Evolutionary conservation across 2,888 invertebrate species (phyloP).

Genomic region (Trichogramma evanescens): DNA sequence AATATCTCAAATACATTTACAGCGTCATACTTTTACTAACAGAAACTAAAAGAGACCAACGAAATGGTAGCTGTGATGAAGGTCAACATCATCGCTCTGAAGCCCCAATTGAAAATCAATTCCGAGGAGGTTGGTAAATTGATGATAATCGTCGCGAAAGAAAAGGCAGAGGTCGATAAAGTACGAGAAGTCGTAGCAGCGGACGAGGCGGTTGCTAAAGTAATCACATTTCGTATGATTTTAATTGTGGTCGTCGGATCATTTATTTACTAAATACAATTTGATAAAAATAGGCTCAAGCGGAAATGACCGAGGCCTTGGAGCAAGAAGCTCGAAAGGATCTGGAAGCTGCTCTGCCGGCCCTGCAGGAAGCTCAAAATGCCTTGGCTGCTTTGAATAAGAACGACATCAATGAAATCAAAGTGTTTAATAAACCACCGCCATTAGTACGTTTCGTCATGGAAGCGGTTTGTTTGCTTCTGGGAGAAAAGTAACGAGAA

Average conservation of each 20-base stretch:
- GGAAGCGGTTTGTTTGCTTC: conserved; percentile 82
- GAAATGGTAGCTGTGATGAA: conserved; percentile 79
- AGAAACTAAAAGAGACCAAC: conserved; percentile 78
- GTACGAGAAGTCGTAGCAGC: conserved; percentile 71
- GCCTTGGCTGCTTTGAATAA: conserved; percentile 82
- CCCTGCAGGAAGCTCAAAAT: conserved; percentile 74
- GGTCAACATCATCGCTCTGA: conserved; percentile 70
- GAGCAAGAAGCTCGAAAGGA: conserved; percentile 82
- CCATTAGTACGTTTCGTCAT: conserved; percentile 80
- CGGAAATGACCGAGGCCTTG: conserved; percentile 72
- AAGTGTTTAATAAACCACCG: conserved; percentile 84
- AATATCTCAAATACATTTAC: neutral
- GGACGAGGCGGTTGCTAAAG: conserved; percentile 79
- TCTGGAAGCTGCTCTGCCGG: conserved; percentile 79
- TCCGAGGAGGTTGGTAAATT: conserved; percentile 69
- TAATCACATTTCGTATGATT: conserved; percentile 31
- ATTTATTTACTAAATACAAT: neutral
- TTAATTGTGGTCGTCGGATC: neutral
- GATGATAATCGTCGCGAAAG: conserved; percentile 67
- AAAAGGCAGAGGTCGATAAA: conserved; percentile 74
- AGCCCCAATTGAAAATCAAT: conserved; percentile 72
- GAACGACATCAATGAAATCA: conserved; percentile 82
- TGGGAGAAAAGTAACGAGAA: conserved; percentile 67
- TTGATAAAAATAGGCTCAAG: conserved; percentile 58
- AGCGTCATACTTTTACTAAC: conserved; percentile 22